phyloP scores from a whole-genome alignment of 2,797 vertebrate genomes.

The Antrozous pallidus region DNA sequence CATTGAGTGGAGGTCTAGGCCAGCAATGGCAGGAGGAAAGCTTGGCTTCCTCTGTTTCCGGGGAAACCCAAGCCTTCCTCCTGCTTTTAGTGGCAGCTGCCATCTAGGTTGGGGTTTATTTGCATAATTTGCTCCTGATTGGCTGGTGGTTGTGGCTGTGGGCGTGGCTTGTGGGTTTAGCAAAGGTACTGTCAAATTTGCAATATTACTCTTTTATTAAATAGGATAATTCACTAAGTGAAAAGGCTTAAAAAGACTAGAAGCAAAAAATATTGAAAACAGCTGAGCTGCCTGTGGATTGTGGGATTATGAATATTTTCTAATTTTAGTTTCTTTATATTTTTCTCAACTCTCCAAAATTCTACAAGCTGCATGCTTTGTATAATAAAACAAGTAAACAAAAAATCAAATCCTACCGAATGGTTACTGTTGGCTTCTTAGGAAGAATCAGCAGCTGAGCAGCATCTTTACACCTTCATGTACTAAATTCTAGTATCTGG shows the following conservation, averaged over 20 bases:
- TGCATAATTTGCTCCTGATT: no score
- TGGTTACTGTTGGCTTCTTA: background rate
- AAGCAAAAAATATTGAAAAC: slow-evolving; percentile 23
- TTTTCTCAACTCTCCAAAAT: background rate
- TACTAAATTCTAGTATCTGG: background rate
- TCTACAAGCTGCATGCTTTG: background rate
- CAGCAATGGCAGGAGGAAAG: no score
- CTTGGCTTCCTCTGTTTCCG: no score
- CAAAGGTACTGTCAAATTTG: no score
- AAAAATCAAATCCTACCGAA: background rate
- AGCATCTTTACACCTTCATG: background rate
- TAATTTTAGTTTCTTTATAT: background rate
- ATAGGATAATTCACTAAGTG: background rate
- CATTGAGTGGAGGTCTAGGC: no score
- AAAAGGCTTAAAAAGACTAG: slow-evolving; percentile 8
- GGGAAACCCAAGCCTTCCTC: no score
- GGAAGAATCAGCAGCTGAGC: background rate
- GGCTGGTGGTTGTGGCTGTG: no score
- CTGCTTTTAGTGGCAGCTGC: no score
- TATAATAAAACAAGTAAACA: slow-evolving; percentile 29
- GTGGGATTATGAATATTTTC: background rate
- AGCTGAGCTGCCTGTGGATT: background rate
- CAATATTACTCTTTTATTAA: no score
- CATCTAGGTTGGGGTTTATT: no score
- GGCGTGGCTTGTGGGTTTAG: no score